A percentile compares a stretch with the other conserved stretches of the same genome.
phyloP scores from a whole-genome alignment of 1,140 invertebrate genomes.

The Eueides isabella region DNA sequence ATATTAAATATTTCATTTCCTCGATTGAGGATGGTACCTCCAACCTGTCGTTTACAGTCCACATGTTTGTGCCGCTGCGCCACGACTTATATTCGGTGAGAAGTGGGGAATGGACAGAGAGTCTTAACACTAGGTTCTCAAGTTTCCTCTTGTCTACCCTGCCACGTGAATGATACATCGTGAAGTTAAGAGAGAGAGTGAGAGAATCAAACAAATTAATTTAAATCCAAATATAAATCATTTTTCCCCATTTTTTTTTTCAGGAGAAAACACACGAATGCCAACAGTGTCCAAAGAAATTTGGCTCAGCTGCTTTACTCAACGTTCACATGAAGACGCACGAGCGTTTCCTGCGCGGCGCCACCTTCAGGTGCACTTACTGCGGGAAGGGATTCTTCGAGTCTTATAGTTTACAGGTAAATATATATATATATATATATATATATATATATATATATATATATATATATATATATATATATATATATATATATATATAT shows the following conservation, averaged over 20 bases:
- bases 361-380: constrained; percentile 66
- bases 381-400: constrained; percentile 76
- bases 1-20: too few species aligned
- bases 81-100: too few species aligned
- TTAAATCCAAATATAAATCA: neutral
- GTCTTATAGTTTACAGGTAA: constrained; percentile 65
- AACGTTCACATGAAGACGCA: constrained; percentile 84
- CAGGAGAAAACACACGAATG: constrained; percentile 83
- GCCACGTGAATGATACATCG: too few species aligned
- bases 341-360: constrained; percentile 57
- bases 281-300: constrained; percentile 83
- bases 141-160: too few species aligned
- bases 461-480: too few species aligned
- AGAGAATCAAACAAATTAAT: neutral
- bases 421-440: neutral
- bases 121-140: too few species aligned
- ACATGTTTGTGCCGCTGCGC: neutral
- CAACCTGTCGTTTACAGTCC: too few species aligned
- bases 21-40: too few species aligned
- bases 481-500: too few species aligned
- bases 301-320: constrained; percentile 84
- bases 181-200: too few species aligned
- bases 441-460: too few species aligned
- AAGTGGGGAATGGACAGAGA: too few species aligned
- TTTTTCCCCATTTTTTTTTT: neutral